A percentile compares a stretch with the other conserved stretches of the same genome.
phyloP scores from a whole-genome alignment of 1,140 invertebrate genomes.

The Drosophila nannoptera region DNA sequence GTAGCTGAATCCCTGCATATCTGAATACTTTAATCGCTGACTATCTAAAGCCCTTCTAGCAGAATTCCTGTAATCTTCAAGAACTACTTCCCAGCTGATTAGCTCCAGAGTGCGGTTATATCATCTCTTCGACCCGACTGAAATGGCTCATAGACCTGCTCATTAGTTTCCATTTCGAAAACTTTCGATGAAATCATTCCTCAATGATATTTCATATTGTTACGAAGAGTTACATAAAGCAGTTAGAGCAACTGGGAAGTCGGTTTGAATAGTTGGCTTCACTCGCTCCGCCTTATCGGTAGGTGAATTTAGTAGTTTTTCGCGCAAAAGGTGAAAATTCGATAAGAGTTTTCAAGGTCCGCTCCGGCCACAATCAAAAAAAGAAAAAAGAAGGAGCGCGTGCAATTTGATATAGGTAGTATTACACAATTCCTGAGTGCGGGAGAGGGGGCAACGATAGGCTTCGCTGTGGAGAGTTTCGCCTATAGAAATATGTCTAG shows the following conservation, averaged over 20 bases:
- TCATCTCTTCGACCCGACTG: too few relatives aligned
- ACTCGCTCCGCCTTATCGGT: conserved; percentile 23
- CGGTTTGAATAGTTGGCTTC: not conserved
- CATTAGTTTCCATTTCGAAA: too few relatives aligned
- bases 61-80: too few relatives aligned
- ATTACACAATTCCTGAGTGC: conserved; percentile 54
- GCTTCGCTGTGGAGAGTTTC: not conserved
- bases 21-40: too few relatives aligned
- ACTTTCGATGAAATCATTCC: too few relatives aligned
- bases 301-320: conserved; percentile 63
- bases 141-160: too few relatives aligned
- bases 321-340: conserved; percentile 75
- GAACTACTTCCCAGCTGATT: too few relatives aligned
- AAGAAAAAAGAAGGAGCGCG: conserved; percentile 36
- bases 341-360: conserved; percentile 73
- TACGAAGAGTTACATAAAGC: too few relatives aligned
- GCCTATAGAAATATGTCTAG: conserved; percentile 20
- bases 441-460: not conserved
- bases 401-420: conserved; percentile 31
- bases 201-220: too few relatives aligned
- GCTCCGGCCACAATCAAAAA: conserved; percentile 1
- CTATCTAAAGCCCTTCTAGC: too few relatives aligned
- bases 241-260: conserved; percentile 9
- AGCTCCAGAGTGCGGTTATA: too few relatives aligned
- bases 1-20: too few relatives aligned